Evolutionary conservation across 1,140 invertebrate species (phyloP), one percentile per base, ranked within the genome.

Genomic region (Diorhabda sublineata): DNA sequence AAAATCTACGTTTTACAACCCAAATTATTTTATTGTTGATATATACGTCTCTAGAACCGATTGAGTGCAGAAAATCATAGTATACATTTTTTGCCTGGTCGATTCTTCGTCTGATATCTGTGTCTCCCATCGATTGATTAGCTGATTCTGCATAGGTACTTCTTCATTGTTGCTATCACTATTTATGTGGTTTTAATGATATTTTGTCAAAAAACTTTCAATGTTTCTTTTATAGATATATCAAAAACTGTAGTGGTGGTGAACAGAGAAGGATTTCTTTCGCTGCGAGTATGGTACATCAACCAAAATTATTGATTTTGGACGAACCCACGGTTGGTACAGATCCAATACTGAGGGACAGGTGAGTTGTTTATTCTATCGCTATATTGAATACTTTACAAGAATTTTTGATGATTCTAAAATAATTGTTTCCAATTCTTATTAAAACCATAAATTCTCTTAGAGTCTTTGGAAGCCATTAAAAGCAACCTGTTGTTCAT

Each of bases 301-400:
- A 92, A 72, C 94, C 95, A 0, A 90, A 96, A 79, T 81, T 97
- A 1, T 81, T 97, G 1, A 94, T 98, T 64, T 82, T 98, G 63
- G 96, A 98, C 79, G 95, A 98, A 81, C 95, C 95, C 0, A 97
- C 95, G 0, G 95, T 96, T 7, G 95, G 95, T 5, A 84, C 97
- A 45, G 95, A 98, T 84, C 95, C 95, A 2, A 83, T 97, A 66
- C 81, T 98, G 26, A 86, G 95, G 81, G 91, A 95, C 79, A 90
- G 88, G 93, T 92, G 79, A 84, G 82, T 42, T 9, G 41, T 5
- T 45, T 42, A 11, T 61, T 7, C n/a, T 7, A n/a, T 56, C 6
- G 52, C 52, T 7, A 56, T n/a, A n/a, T 7, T 56, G n/a, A n/a
- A n/a, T 56, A 77, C 72, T 65, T 76, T 78, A 42, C 64, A 70